Base-by-base conservation (phyloP, 1,140 invertebrate genomes). In the Fopius arisanus region DNA sequence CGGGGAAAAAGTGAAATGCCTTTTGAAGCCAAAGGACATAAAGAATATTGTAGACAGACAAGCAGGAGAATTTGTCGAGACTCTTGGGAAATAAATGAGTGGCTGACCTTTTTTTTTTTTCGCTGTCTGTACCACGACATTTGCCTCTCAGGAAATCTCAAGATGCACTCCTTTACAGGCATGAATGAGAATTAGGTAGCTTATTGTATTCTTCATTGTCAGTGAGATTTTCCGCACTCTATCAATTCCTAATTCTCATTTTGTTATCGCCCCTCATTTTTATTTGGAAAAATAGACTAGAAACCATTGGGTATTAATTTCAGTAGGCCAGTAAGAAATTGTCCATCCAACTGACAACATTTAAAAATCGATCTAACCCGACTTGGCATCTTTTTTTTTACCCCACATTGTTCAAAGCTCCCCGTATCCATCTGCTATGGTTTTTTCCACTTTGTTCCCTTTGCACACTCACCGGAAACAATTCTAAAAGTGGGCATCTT, bases 401-500 rank as follows among this genome's bases (percentile, higher is more conserved):
- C 9, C 3, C 33, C 9, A 7, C 9, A 37, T 7, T 7, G 33
- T 37, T 37, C 12, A 37, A 37, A 37, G 63, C 31, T 19, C 51
- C 1, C 16, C 43, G 14, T 26, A 19, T 51, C 19, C 10, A 19
- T 23, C 1, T 29, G 2, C 0, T 31, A n/a, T 1, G 33, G n/a
- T 43, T 71, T 26, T 54, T 33, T 69, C 16, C 6, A 59, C 31
- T 28, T 19, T 21, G 7, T n/a, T 9, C 19, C 19, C 9, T 12
- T 48, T 26, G 0, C n/a, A 21, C 29, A 14, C 21, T n/a, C 59
- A 16, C 5, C 16, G 28, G 26, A 14, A 67, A 29, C 31, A 62
- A 59, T 59, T 59, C 5, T 59, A 59, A 59, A 59, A 59, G 14
- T 59, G 9, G 54, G 54, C 54, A 59, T 59, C 54, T 28, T 59